phyloP scores from a whole-genome alignment of 2,888 invertebrate genomes.

The Oscheius sp. region DNA sequence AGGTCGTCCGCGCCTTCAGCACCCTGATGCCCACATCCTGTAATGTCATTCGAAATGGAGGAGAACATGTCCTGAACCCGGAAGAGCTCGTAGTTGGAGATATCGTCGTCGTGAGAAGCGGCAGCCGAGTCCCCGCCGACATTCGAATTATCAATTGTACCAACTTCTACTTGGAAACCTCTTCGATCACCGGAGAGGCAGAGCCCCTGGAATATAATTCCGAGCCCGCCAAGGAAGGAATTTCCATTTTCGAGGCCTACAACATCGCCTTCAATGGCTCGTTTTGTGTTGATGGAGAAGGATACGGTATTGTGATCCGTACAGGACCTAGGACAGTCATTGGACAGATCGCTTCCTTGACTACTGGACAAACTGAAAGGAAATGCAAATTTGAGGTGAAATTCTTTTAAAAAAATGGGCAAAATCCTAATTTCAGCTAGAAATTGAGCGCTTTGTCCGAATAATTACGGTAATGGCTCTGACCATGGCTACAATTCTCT shows the following conservation, averaged over 20 bases:
- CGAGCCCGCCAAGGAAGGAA: conserved; percentile 45
- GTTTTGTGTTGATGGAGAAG: conserved; percentile 67
- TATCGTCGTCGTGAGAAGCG: conserved; percentile 61
- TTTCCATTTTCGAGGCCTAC: conserved; percentile 54
- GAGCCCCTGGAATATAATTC: conserved; percentile 64
- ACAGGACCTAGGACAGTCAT: conserved; percentile 63
- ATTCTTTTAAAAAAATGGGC: not conserved
- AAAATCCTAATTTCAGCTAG: conserved; percentile 37
- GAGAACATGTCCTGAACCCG: conserved; percentile 53
- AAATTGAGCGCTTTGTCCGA: conserved; percentile 61
- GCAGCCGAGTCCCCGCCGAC: conserved; percentile 65
- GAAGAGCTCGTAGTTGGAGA: conserved; percentile 66
- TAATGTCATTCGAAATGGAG: conserved; percentile 61
- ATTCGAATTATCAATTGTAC: conserved; percentile 55
- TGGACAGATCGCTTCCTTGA: conserved; percentile 59
- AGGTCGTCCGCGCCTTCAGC: conserved; percentile 63
- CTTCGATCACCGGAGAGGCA: conserved; percentile 66
- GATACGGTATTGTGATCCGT: conserved; percentile 63
- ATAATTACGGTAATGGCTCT: conserved; percentile 63
- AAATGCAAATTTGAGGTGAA: conserved; percentile 55
- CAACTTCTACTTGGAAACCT: conserved; percentile 64
- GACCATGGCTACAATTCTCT: conserved; percentile 58
- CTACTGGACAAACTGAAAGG: conserved; percentile 48
- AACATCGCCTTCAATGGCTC: conserved; percentile 62
- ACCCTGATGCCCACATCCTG: conserved; percentile 62